Evolutionary conservation across 2,797 vertebrate species (phyloP), one percentile per base, ranked within the genome.

Genomic region (Amniataba percoides): DNA sequence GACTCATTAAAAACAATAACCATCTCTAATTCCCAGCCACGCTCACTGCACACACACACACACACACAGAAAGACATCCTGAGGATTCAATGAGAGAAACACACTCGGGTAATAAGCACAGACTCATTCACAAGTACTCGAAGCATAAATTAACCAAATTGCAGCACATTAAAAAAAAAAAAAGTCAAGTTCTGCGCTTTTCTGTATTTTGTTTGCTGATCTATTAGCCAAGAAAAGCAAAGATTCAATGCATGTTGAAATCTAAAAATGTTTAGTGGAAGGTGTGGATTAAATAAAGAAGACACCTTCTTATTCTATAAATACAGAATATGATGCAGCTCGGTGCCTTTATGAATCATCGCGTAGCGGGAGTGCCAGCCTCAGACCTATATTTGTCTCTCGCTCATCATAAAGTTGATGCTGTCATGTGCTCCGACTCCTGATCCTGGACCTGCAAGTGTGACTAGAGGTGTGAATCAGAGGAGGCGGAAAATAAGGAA

Each of bases 1-100:
- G 88, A 81, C 86, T 93, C 84, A 91, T 93, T 93, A 92, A 90
- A 94, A 91, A 93, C 81, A 88, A 92, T 80, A 82, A 89, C 36
- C 52, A 49, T 56, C 68, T 69, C 79, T 36, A 67, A 84, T 34
- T 85, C 58, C 59, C 49, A 58, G 56, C 52, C 31, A 75, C 78
- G 80, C 64, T 71, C 56, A 71, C 52, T 31, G 27, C 27, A 31
- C 27, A 31, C 27, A 31, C 27, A 31, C 27, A 31, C 27, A 68
- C 46, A 71, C 52, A 80, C 57, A 66, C 5, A 77, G 27, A 72
- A 55, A 77, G 78, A 71, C 68, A 85, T 48, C 45, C 72, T 43
- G 77, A 83, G 72, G 77, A 88, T 78, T 87, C 57, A 84, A 82
- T 83, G 68, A 80, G 73, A 77, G 66, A 71, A 62, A 76, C 13